Percentiles rank a stretch among this genome's conserved stretches.
These are phyloP conservation scores for Halcyon smyrnensis DNA, from an alignment of 2,797 vertebrate genomes.

Conservation along the genomic window DNA sequence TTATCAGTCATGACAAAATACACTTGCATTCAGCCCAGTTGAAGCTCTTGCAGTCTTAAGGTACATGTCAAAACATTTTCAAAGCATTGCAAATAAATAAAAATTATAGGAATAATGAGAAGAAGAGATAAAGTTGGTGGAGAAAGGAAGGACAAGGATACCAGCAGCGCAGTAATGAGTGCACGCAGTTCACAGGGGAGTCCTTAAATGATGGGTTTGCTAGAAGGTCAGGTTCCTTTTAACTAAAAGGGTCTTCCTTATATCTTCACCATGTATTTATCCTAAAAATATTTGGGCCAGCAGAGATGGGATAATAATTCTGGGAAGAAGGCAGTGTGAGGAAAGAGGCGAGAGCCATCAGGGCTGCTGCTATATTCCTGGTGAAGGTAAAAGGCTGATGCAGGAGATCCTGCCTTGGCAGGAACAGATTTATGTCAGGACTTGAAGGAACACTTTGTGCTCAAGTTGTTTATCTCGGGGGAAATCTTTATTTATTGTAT, in stretches of 20 bases:
- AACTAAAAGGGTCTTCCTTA: background rate
- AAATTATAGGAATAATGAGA: background rate
- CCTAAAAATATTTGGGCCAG: background rate
- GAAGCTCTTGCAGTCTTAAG: background rate
- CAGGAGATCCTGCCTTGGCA: conserved; percentile 17
- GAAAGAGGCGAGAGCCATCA: background rate
- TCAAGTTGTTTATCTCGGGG: conserved; percentile 31
- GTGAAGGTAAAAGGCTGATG: background rate
- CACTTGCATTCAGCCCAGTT: background rate
- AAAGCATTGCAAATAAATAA: background rate
- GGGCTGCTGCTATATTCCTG: background rate
- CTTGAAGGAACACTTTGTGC: conserved; percentile 61
- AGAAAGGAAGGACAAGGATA: background rate
- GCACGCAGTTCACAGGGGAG: background rate
- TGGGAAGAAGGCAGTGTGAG: background rate
- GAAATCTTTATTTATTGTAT: background rate
- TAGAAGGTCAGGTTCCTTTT: background rate
- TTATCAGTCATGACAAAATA: background rate
- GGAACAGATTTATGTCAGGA: conserved; percentile 30
- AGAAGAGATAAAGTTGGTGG: background rate
- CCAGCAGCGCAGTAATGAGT: background rate
- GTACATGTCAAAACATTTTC: background rate
- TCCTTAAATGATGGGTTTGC: background rate
- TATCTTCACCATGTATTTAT: background rate
- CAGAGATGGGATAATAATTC: background rate